These are phyloP conservation scores for Coryphaenoides rupestris DNA, from an alignment of 2,113 vertebrate genomes.

Conservation along the genomic window DNA sequence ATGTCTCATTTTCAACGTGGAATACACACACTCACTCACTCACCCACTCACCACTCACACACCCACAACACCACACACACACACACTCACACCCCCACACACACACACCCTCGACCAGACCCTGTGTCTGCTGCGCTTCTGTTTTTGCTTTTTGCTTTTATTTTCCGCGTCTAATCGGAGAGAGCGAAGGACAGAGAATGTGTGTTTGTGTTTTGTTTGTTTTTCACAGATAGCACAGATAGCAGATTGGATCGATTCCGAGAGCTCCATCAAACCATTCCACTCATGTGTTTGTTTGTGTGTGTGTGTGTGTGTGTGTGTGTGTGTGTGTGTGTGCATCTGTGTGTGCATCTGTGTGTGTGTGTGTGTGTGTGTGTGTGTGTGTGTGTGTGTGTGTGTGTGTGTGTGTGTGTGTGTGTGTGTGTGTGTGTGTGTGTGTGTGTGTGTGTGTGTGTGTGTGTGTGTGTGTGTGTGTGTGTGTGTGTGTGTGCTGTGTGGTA, in stretches of 20 bases:
- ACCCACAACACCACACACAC: too few relatives aligned
- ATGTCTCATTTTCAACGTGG: slow-evolving; percentile 7
- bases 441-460: too few relatives aligned
- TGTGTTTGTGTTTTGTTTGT: background rate
- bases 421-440: background rate
- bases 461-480: too few relatives aligned
- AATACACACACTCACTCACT: background rate
- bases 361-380: too few relatives aligned
- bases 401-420: too few relatives aligned
- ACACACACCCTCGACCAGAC: background rate
- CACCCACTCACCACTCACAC: too few relatives aligned
- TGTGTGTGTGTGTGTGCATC: background rate
- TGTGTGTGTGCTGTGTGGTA: too few relatives aligned
- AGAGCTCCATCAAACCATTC: slow-evolving; percentile 3
- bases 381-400: too few relatives aligned
- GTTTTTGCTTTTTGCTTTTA: background rate
- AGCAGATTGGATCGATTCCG: slow-evolving; percentile 1
- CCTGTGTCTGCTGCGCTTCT: background rate
- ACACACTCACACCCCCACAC: too few relatives aligned
- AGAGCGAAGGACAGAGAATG: too few relatives aligned
- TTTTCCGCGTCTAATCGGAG: background rate
- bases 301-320: background rate
- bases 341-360: background rate
- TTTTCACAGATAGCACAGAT: background rate
- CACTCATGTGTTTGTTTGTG: background rate